Conservation (phyloP, 2,113 vertebrate species). For the Scopus umbretta region DNA sequence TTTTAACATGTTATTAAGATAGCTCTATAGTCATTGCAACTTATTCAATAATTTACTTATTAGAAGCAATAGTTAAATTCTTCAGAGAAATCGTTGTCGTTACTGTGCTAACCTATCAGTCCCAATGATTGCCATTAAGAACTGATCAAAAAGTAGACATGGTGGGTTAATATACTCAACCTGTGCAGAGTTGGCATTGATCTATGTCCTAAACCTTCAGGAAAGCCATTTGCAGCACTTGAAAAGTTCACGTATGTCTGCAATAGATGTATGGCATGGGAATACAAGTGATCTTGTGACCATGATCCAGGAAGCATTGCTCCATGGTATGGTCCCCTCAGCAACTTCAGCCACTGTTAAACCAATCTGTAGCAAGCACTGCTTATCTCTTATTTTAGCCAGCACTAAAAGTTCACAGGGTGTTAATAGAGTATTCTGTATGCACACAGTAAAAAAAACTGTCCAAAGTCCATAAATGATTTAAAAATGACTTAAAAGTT, state of each 20-base stretch:
- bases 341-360: not conserved
- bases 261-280: not conserved
- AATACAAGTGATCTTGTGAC: not conserved
- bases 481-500: not conserved
- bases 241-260: not conserved
- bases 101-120: not conserved
- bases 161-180: not conserved
- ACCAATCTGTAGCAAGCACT: not conserved
- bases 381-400: not conserved
- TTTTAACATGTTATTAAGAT: not conserved
- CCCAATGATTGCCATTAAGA: not conserved
- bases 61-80: slow-evolving; percentile 48
- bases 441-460: not conserved
- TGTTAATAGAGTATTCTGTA: not conserved
- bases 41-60: not conserved
- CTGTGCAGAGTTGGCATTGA: not conserved
- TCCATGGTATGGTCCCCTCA: not conserved
- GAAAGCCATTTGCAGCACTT: not conserved
- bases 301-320: not conserved
- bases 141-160: not conserved
- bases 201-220: not conserved
- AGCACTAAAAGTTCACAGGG: not conserved
- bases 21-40: not conserved
- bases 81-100: not conserved
- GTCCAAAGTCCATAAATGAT: not conserved